These are phyloP conservation scores for Chroicocephalus ridibundus DNA, from an alignment of 2,113 vertebrate genomes.

Conservation along the genomic window DNA sequence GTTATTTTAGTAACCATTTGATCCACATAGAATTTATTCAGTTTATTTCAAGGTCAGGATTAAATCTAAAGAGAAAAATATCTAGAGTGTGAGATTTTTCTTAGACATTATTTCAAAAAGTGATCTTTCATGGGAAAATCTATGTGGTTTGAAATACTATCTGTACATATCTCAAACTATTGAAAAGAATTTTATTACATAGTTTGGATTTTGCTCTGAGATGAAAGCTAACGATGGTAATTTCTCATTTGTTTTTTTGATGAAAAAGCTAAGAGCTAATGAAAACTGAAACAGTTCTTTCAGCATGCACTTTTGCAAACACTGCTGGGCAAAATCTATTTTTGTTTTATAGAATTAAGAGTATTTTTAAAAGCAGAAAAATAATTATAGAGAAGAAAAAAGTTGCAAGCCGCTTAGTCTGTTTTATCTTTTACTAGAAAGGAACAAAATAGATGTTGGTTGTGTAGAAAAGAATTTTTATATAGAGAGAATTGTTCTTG, in stretches of 20 bases:
- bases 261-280: neutral
- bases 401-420: neutral
- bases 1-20: constrained; percentile 43
- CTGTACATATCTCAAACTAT: neutral
- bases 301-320: neutral
- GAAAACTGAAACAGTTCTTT: neutral
- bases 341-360: neutral
- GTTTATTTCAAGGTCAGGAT: constrained; percentile 22
- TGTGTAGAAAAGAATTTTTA: neutral
- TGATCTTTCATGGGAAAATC: neutral
- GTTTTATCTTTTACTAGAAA: neutral
- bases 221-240: neutral
- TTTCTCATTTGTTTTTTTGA: neutral
- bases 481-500: neutral
- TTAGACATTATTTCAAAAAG: neutral
- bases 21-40: neutral
- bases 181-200: neutral
- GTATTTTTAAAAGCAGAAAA: neutral
- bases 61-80: neutral
- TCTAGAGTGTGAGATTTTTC: neutral
- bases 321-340: neutral
- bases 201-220: neutral
- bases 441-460: neutral
- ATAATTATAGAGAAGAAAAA: neutral
- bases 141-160: neutral